phyloP scores from a whole-genome alignment of 1,140 invertebrate genomes.

The Mercenaria mercenaria region DNA sequence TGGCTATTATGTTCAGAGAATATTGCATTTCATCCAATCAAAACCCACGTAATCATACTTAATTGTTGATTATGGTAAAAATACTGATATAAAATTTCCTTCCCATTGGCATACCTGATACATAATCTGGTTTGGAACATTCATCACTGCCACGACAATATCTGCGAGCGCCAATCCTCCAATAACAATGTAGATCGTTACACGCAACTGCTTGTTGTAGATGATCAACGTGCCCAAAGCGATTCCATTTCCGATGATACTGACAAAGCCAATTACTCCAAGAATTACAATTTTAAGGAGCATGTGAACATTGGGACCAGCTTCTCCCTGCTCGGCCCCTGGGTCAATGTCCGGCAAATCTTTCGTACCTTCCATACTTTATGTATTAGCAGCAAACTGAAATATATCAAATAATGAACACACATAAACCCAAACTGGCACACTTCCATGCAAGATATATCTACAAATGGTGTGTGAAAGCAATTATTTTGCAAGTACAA shows the following conservation, averaged over 20 bases:
- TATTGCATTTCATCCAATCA: no score
- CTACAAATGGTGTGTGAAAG: no score
- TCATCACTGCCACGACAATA: conserved; percentile 74
- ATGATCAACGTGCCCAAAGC: conserved; percentile 76
- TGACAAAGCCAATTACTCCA: conserved; percentile 77
- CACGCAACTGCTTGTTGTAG: conserved; percentile 74
- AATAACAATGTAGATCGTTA: conserved; percentile 78
- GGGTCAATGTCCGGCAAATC: neutral
- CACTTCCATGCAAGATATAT: no score
- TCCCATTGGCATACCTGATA: neutral
- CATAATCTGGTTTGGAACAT: conserved; percentile 77
- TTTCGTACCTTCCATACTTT: neutral
- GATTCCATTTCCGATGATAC: conserved; percentile 79
- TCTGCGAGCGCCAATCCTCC: conserved; percentile 77
- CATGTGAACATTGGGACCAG: conserved; percentile 50
- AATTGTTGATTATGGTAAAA: no score
- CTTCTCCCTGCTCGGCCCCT: neutral
- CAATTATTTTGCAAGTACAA: no score
- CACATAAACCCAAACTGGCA: no score
- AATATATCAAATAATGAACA: neutral
- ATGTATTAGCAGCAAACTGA: neutral
- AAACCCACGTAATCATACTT: no score
- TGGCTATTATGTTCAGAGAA: no score
- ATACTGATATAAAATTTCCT: neutral
- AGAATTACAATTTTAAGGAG: conserved; percentile 72